These are phyloP conservation scores for Coremacera marginata DNA, from an alignment of 2,888 invertebrate species.

Conservation along the genomic window DNA sequence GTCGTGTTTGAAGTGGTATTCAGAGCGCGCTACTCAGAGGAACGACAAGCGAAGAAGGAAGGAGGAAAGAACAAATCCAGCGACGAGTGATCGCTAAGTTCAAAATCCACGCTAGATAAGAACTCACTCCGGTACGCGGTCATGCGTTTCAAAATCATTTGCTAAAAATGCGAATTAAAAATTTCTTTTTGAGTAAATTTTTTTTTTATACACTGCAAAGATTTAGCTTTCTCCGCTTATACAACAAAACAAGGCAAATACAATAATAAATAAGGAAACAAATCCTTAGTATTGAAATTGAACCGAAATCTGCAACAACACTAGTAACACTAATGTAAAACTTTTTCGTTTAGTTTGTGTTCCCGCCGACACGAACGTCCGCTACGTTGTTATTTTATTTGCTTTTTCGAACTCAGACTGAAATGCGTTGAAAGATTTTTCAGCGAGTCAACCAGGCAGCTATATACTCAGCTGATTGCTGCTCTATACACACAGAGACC, in stretches of 20 bases:
- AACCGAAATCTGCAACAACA: neutral
- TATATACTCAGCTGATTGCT: neutral
- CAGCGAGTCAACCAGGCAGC: conserved; percentile 17
- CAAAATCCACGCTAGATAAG: conserved; percentile 37
- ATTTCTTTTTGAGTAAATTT: neutral
- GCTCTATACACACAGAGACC: conserved; percentile 19
- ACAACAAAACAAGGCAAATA: neutral
- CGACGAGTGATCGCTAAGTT: conserved; percentile 21
- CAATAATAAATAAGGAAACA: neutral
- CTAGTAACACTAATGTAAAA: neutral
- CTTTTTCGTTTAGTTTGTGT: neutral
- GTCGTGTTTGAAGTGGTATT: neutral
- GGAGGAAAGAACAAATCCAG: neutral
- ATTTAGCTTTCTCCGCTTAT: too few relatives aligned
- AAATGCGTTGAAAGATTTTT: conserved; percentile 29
- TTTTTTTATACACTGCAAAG: neutral
- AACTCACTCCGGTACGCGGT: neutral
- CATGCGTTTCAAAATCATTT: conserved; percentile 2
- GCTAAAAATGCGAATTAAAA: neutral
- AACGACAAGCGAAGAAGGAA: neutral
- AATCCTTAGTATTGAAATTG: neutral
- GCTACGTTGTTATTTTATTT: conserved; percentile 57
- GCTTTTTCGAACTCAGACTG: conserved; percentile 57
- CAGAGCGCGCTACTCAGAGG: neutral
- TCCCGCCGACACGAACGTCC: conserved; percentile 48